Evolutionary conservation across 35 echinoderm and acorn worm species (phyloP).

Genomic region (Apostichopus californicus): DNA sequence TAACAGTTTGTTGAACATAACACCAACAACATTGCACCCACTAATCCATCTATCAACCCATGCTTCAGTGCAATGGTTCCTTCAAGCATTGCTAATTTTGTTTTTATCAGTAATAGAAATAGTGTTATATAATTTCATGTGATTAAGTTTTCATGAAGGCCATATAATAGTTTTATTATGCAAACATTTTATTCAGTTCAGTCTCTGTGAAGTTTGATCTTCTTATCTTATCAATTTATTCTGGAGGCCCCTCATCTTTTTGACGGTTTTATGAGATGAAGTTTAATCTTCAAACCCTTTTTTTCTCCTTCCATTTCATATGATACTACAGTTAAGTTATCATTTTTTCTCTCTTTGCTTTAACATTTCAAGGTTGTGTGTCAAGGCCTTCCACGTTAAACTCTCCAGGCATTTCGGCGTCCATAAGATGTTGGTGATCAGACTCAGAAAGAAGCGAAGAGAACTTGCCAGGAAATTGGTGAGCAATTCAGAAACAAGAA

Average conservation of each 20-base stretch:
- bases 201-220: too few species aligned
- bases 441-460: neutral
- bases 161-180: too few species aligned
- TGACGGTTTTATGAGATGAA: neutral
- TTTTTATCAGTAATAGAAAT: too few species aligned
- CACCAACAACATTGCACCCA: too few species aligned
- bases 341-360: neutral
- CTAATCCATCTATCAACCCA: too few species aligned
- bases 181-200: too few species aligned
- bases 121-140: too few species aligned
- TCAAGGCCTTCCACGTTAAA: conserved; percentile 33
- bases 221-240: too few species aligned
- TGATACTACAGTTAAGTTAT: neutral
- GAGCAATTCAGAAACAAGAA: neutral
- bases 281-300: neutral
- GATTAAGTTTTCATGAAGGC: too few species aligned
- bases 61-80: too few species aligned
- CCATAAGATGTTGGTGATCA: neutral
- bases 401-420: conserved; percentile 15
- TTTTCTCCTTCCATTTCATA: neutral
- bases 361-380: conserved; percentile 12
- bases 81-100: too few species aligned
- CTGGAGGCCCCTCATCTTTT: neutral
- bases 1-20: too few species aligned
- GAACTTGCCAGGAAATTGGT: conserved; percentile 6